phyloP scores from a whole-genome alignment of 2,888 invertebrate genomes.

The Sphaerophoria rueppellii region DNA sequence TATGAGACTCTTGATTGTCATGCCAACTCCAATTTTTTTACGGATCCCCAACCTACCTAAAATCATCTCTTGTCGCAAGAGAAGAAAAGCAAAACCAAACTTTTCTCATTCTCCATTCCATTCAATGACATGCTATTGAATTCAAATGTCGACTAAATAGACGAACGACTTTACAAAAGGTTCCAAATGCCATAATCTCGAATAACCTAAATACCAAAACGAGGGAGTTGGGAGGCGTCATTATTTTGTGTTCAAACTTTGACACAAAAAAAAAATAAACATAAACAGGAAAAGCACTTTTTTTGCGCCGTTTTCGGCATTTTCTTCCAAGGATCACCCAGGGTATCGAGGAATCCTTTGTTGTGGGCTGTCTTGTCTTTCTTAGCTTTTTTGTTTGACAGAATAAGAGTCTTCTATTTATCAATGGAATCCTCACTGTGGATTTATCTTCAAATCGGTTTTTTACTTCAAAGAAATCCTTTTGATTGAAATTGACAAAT shows the following conservation, averaged over 20 bases:
- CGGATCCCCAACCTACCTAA: too few relatives aligned
- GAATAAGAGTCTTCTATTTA: background rate
- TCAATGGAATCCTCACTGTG: slow-evolving; percentile 1
- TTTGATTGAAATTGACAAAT: slow-evolving; percentile 22
- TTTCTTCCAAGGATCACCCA: slow-evolving; percentile 4
- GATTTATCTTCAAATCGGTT: slow-evolving; percentile 14
- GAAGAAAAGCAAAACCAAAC: slow-evolving; percentile 2
- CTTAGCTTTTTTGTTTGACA: background rate
- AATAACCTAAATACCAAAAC: background rate
- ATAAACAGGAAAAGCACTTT: background rate
- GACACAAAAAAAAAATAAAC: background rate
- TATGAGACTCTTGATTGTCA: too few relatives aligned
- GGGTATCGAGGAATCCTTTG: slow-evolving; percentile 18
- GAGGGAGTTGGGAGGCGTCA: slow-evolving; percentile 3
- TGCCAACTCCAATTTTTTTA: too few relatives aligned
- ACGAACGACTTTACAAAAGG: slow-evolving; percentile 36
- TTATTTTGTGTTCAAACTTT: slow-evolving; percentile 25
- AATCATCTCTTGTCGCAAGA: background rate
- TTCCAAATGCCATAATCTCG: slow-evolving; percentile 4
- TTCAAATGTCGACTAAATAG: slow-evolving; percentile 31
- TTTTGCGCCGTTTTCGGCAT: background rate
- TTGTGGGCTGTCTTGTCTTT: background rate
- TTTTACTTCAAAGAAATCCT: slow-evolving; percentile 12
- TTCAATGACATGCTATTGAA: slow-evolving; percentile 25
- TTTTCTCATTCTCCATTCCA: slow-evolving; percentile 3